Conservation (phyloP, 2,888 invertebrate genomes). For the Polydrusus tereticollis region DNA sequence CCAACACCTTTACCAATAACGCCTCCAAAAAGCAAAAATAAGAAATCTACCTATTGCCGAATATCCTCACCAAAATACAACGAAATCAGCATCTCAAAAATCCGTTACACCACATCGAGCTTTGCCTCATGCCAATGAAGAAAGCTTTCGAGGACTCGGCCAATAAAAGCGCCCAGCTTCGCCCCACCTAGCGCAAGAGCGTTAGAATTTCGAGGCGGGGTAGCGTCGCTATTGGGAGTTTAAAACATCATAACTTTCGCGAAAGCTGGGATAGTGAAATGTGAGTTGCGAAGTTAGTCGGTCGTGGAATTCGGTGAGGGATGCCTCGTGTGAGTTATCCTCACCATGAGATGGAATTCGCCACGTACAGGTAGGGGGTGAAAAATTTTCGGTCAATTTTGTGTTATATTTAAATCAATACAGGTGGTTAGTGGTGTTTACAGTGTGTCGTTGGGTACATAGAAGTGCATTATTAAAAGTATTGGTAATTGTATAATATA, state of each 20-base stretch:
- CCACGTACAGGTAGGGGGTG: conserved; percentile 51
- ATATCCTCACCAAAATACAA: conserved; percentile 5
- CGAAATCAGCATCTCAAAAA: conserved; percentile 34
- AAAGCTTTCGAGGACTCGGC: conserved; percentile 31
- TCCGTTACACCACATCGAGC: conserved; percentile 41
- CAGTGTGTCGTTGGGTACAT: not conserved
- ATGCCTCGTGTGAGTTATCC: conserved; percentile 65
- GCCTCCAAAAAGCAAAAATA: not conserved
- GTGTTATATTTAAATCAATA: not conserved
- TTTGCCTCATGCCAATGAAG: conserved; percentile 55
- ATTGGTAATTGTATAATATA: not conserved
- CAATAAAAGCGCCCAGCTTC: conserved; percentile 49
- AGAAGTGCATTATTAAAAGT: not conserved
- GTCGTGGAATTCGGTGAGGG: conserved; percentile 58
- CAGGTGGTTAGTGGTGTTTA: not conserved
- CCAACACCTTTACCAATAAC: too few relatives aligned
- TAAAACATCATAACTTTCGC: conserved; percentile 46
- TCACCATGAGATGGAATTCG: conserved; percentile 62
- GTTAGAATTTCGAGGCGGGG: conserved; percentile 58
- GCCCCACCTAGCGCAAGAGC: conserved; percentile 63
- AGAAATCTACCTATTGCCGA: conserved; percentile 9
- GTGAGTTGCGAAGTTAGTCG: conserved; percentile 54
- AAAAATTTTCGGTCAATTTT: not conserved
- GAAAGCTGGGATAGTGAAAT: conserved; percentile 50
- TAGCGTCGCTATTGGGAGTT: conserved; percentile 59